phyloP scores from a whole-genome alignment of 2,797 vertebrate species.

The Rallus crepitans region DNA sequence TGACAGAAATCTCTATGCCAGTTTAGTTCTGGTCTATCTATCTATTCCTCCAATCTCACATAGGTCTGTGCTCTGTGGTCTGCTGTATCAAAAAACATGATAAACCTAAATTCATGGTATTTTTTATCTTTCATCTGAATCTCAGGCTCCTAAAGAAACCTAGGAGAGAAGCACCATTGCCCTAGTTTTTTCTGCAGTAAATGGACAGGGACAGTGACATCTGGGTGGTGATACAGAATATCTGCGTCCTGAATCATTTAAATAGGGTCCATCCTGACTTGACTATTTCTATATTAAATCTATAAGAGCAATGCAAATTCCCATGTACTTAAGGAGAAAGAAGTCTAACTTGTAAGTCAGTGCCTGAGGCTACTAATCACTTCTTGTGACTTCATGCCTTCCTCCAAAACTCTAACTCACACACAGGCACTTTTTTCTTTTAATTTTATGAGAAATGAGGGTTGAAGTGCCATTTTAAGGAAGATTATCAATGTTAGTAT shows the following conservation, averaged over 20 bases:
- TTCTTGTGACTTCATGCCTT: not conserved
- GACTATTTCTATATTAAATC: not conserved
- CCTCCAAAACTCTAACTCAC: not conserved
- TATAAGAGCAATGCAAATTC: not conserved
- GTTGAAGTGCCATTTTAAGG: conserved; percentile 19
- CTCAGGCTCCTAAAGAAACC: not conserved
- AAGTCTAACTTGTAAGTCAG: not conserved
- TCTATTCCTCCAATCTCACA: not conserved
- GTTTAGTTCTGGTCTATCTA: not conserved
- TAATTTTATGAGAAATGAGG: conserved; percentile 13
- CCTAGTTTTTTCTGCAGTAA: not conserved
- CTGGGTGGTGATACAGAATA: not conserved
- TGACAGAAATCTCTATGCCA: not conserved
- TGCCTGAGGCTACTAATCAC: not conserved
- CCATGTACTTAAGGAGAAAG: not conserved
- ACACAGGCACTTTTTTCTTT: not conserved
- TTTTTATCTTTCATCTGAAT: not conserved
- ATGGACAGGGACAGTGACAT: not conserved
- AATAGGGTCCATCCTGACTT: not conserved
- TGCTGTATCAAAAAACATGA: not conserved
- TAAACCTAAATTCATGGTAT: not conserved
- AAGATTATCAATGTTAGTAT: conserved; percentile 53
- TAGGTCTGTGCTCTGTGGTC: not conserved
- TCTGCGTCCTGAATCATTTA: not conserved
- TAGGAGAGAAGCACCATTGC: not conserved